Base-by-base conservation (phyloP, 2,113 vertebrate genomes). In the Argyrosomus japonicus region DNA sequence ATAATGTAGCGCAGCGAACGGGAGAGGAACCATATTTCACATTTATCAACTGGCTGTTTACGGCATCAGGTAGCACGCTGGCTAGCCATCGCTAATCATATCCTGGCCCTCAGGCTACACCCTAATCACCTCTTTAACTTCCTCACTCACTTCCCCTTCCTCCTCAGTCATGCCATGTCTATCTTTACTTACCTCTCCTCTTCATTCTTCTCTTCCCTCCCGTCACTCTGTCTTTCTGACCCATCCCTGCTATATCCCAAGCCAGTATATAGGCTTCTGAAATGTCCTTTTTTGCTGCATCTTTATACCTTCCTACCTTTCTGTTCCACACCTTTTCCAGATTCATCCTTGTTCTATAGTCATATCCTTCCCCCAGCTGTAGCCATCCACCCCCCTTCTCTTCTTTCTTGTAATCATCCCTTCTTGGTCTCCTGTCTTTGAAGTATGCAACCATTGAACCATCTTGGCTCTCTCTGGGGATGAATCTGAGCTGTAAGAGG, bases 1-100 rank as follows among this genome's bases (percentile, higher is more conserved):
- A 60, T 83, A 73, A 89, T 87, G 74, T 77, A 70, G 53, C 11
- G 43, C 57, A 25, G 73, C 40, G 36, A 87, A 89, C 75, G 47
- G 75, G 87, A 82, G 48, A 84, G 75, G 68, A 86, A 14, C 62
- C 48, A 12, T 80, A 73, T 78, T 86, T 88, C 83, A 83, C 86
- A 86, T 89, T 90, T 72, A 79, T 88, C 89, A 89, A 68, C 81
- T 36, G 70, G 71, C 79, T 89, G 88, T 92, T 89, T 89, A 87
- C 92, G 68, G 84, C 84, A 60, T 78, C 79, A 74, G 76, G 80
- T 76, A 79, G 58, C 45, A 9, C 3, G 3, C 54, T 11, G 48
- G 82, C 85, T 83, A 83, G 69, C 86, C 71, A n/a, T 67, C 45
- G 13, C 84, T 90, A 83, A 86, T 89, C 86, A 87, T 43, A 82